Percentiles rank a stretch among this genome's conserved stretches.
These are phyloP conservation scores for Alligator mississippiensis DNA, from an alignment of 2,113 vertebrate species.

Conservation along the genomic window DNA sequence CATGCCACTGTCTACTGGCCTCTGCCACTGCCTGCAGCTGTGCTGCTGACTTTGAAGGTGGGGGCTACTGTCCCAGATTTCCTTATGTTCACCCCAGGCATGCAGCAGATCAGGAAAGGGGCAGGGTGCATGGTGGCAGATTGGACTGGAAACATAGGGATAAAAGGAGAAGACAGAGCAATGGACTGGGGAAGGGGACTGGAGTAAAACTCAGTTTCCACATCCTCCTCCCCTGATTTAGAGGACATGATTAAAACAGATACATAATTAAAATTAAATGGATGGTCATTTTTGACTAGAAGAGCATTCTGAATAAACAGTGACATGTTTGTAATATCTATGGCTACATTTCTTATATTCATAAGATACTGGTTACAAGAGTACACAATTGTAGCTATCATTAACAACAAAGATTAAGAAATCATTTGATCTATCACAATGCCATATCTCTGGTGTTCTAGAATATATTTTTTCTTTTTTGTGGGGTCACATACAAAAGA, in stretches of 20 bases:
- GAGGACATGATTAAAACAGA: fast-evolving
- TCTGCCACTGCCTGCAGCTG: no score
- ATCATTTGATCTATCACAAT: neutral
- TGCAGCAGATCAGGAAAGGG: no score
- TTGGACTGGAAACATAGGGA: neutral
- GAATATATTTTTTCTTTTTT: fast-evolving
- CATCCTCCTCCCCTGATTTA: neutral
- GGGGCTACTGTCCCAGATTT: no score
- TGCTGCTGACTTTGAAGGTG: no score
- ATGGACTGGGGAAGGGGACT: no score
- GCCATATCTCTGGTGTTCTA: fast-evolving
- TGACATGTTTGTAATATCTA: neutral
- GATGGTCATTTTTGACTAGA: fast-evolving
- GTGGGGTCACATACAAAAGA: neutral
- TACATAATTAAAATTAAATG: neutral
- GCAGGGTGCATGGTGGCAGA: no score
- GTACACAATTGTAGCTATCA: neutral
- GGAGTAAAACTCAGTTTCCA: no score
- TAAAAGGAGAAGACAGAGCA: neutral
- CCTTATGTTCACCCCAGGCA: no score
- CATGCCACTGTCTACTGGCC: no score
- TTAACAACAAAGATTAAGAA: neutral
- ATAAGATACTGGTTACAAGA: neutral
- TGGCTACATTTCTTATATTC: neutral
- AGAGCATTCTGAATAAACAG: neutral